A percentile compares a stretch with the other conserved stretches of the same genome.
These are phyloP conservation scores for Oscheius myriophilus DNA, from an alignment of 2,888 invertebrate genomes.

Conservation along the genomic window DNA sequence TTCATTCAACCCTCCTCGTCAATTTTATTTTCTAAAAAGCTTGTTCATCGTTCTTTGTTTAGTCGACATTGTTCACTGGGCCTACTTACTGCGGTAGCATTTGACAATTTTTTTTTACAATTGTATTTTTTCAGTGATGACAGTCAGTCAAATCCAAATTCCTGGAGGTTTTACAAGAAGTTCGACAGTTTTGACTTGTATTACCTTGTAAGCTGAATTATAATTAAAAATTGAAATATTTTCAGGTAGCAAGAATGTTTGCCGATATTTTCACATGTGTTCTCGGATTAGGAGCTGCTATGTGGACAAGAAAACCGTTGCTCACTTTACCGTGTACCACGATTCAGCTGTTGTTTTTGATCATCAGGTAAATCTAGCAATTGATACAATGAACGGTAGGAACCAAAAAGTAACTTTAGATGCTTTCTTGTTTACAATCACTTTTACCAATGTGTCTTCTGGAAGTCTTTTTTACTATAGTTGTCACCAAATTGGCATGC, in stretches of 20 bases:
- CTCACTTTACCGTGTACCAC: constrained; percentile 56
- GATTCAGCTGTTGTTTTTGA: constrained; percentile 52
- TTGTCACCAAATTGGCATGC: too few species aligned
- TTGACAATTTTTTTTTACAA: neutral
- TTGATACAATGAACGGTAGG: too few species aligned
- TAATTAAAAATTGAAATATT: neutral
- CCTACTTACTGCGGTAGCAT: constrained; percentile 50
- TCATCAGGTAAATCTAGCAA: constrained; percentile 37
- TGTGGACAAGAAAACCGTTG: constrained; percentile 60
- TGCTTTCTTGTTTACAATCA: too few species aligned
- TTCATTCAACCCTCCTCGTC: constrained; percentile 32
- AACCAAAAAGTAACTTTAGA: too few species aligned
- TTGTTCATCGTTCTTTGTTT: constrained; percentile 54
- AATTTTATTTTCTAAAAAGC: constrained; percentile 38
- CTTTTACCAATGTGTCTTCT: too few species aligned
- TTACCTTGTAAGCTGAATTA: constrained; percentile 36
- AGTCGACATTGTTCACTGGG: constrained; percentile 60
- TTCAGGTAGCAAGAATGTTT: constrained; percentile 56
- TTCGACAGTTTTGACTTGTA: constrained; percentile 53
- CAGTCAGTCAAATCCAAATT: constrained; percentile 46
- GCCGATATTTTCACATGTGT: constrained; percentile 61
- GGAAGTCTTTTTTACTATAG: too few species aligned
- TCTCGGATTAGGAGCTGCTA: constrained; percentile 59
- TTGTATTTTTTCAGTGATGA: constrained; percentile 40
- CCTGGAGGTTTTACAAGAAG: constrained; percentile 57